Evolutionary conservation across 2,888 invertebrate species (phyloP).

Genomic region (Stictocephala bisonia): DNA sequence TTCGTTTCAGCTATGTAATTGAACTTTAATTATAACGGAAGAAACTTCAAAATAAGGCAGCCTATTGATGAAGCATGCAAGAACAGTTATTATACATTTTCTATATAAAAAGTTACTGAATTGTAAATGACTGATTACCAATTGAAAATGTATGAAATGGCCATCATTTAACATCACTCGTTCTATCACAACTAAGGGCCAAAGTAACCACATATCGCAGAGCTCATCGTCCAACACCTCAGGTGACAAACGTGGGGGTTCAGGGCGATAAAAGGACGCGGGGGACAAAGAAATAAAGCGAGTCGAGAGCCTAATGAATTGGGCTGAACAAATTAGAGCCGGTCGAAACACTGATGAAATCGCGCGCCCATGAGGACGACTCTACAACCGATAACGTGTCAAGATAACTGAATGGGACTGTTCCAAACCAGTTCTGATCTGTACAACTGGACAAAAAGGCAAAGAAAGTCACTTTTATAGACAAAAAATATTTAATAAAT

Average conservation of each 20-base stretch:
- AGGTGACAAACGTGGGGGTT: slow-evolving; percentile 21
- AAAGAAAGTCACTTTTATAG: slow-evolving; percentile 30
- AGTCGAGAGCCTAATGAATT: slow-evolving; percentile 31
- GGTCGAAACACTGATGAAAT: slow-evolving; percentile 12
- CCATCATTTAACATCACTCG: no score
- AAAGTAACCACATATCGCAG: neutral
- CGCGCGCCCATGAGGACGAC: slow-evolving; percentile 19
- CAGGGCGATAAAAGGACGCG: slow-evolving; percentile 8
- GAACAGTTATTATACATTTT: no score
- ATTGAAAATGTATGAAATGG: no score
- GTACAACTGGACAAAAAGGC: slow-evolving; percentile 3
- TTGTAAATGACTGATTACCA: no score
- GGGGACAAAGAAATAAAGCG: slow-evolving; percentile 21
- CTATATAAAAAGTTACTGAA: no score
- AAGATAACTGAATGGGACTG: slow-evolving; percentile 32
- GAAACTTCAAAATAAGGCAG: no score
- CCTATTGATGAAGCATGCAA: no score
- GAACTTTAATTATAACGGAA: no score
- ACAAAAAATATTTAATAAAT: slow-evolving; percentile 41
- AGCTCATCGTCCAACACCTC: neutral
- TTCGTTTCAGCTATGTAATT: no score
- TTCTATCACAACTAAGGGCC: no score
- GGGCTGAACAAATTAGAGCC: slow-evolving; percentile 36
- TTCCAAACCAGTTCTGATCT: slow-evolving; percentile 33
- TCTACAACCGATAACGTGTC: slow-evolving; percentile 38